Base-by-base conservation (phyloP, 2,888 invertebrate species). In the Cacoxenus indagator region DNA sequence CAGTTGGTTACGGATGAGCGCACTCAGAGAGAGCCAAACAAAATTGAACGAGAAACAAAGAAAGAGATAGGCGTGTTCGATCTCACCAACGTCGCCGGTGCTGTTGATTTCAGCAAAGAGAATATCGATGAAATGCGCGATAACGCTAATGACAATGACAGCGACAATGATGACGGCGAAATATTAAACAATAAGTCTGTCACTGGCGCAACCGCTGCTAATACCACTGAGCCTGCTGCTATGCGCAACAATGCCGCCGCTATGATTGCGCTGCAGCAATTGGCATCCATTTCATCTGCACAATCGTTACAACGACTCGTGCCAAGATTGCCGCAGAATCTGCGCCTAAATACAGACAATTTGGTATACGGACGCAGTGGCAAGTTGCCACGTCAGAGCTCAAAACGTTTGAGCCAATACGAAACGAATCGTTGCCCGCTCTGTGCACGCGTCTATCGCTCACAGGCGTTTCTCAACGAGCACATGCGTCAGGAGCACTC, bases 401-500 rank as follows among this genome's bases (percentile, higher is more conserved):
- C 79, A 31, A 84, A 85, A 64, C 81, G 85, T 17, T 68, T 80
- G 43, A 76, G 82, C 8, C 78, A 77, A 46, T 85, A 83, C 69
- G 87, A 87, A 70, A 81, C 84, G 46, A 86, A 86, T 77, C 86
- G 87, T 31, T 88, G 88, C 78, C 88, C 88, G 1, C 77, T 88
- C 4, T 88, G 88, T 71, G 83, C 87, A n/a, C 79, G 87, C 2
- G 84, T 85, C 68, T 88, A 87, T 76, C 83, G 87, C 64, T 85
- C 87, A 4, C 88, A 88, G 71, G 85, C 87, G 43, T 87, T 87
- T 75, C 77, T 88, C 48, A 88, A 88, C 68, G 88, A 88, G 69
- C 88, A 88, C 67, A 88, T 88, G 88, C 84, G 88, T 68, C 87
- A 88, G 67, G 88, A 87, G 74, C 88, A 88, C 75, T 87, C 88